These are phyloP conservation scores for Cariama cristata DNA, from an alignment of 2,113 vertebrate species.

Conservation along the genomic window DNA sequence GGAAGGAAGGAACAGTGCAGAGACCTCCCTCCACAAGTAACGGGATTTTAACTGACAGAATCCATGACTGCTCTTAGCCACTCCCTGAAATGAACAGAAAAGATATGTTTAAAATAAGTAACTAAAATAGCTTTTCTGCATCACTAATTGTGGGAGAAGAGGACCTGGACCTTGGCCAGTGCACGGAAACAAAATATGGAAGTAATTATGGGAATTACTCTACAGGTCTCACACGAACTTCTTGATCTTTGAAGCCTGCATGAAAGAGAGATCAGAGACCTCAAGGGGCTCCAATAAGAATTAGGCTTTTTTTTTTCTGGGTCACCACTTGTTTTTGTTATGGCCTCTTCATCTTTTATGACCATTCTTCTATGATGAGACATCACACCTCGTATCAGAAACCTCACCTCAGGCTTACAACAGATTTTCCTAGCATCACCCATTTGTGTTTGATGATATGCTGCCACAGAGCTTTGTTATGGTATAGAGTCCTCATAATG, in stretches of 20 bases:
- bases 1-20: neutral
- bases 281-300: neutral
- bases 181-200: neutral
- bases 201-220: neutral
- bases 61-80: neutral
- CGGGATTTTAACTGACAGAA: neutral
- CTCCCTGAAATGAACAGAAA: neutral
- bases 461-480: neutral
- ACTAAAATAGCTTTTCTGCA: neutral
- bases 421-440: neutral
- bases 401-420: neutral
- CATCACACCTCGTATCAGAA: neutral
- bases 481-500: neutral
- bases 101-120: neutral
- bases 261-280: neutral
- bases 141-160: neutral
- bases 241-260: slow-evolving; percentile 27
- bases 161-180: neutral
- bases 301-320: slow-evolving; percentile 5
- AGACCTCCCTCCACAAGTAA: neutral
- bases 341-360: neutral
- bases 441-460: neutral
- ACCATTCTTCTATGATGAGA: neutral
- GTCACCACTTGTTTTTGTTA: neutral
- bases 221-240: neutral